Base-by-base conservation (phyloP, 2,888 invertebrate genomes). In the Branchellion lobata region DNA sequence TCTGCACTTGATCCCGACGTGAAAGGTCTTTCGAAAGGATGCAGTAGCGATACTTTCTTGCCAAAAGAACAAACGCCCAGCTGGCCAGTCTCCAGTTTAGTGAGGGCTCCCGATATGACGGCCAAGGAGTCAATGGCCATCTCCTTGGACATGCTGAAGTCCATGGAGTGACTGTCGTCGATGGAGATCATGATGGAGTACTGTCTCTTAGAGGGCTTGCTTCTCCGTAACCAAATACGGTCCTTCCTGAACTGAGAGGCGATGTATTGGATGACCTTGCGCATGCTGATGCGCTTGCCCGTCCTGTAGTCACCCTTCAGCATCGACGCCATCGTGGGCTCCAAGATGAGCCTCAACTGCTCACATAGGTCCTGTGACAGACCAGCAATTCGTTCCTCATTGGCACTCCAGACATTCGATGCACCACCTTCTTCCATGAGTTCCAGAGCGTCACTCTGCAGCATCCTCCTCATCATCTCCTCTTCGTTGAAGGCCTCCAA, bases 201-300 rank as follows among this genome's bases (percentile, higher is more conserved):
- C 84, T 98, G 93, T 73, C 99, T 90, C 86, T 95, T 94, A 0
- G 94, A 95, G 0, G 96, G 96, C 87, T 95, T 95, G 0, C 95
- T 97, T 79, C 99, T 90, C 21, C 98, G 90, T 85, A 99, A 86
- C 99, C 99, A 99, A 85, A 99, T 99, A 87, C 97, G 96, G 87
- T 99, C 98, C 87, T 99, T 99, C 69, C 98, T 91, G 89, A 97
- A 99, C 88, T 98, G 94, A 81, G 97, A 97, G 27, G 99, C 99
- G 83, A 99, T 96, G 89, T 99, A 99, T 0, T 98, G 95, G 85
- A 99, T 96, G 79, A 99, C 93, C 85, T 94, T 94, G 71, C 97
- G 91, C 98, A 99, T 99, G 88, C 99, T 99, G 77, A 99, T 93
- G 8, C 99, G 91, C 81, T 95, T 93, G 0, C 99, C 99, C 0